Evolutionary conservation across 2,888 invertebrate genomes (phyloP), one percentile per base, ranked within the genome.

Genomic region (Euclidia mi): DNA sequence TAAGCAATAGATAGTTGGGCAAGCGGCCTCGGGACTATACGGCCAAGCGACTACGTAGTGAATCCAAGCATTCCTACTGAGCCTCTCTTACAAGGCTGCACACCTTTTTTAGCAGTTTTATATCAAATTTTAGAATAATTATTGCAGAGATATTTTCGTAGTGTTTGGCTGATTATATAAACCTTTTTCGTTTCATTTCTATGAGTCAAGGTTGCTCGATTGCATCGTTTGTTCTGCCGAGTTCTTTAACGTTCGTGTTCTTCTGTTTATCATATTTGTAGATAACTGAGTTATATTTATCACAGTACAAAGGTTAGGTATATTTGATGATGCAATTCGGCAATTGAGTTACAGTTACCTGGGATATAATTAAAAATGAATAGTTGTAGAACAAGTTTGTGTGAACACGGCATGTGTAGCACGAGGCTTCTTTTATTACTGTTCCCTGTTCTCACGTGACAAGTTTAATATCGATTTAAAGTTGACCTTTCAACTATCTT

Each of bases 21-120:
- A 71, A 74, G 46, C 55, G 83, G 65, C 85, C 85, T 87, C 82
- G 84, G 65, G 47, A 56, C 70, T 71, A 70, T 59, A 65, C 71
- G 69, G 43, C 63, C 69, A 62, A 79, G 66, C 70, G 47, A 60
- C 78, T 52, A 46, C 61, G 52, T 52, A 44, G 60, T 64, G 68
- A 64, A 73, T 69, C 61, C 71, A 48, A 56, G 66, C 60, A 56
- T 65, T 65, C 63, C 41, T 58, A 60, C 58, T 46, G 43, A 52
- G 56, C 61, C 48, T 48, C 53, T 46, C 45, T 38, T 29, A 43
- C 68, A 66, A 76, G 56, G 58, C 64, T 64, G 51, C 41, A 65
- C 51, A 63, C 35, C 35, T 28, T 14, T 57, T 74, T 69, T 63
- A 48, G 60, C 42, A 49, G 67, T 51, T 67, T 71, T 61, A 68